Percentiles rank a stretch among this genome's conserved stretches.
phyloP scores from a whole-genome alignment of 2,888 invertebrate genomes.

The Podabrus alpinus region DNA sequence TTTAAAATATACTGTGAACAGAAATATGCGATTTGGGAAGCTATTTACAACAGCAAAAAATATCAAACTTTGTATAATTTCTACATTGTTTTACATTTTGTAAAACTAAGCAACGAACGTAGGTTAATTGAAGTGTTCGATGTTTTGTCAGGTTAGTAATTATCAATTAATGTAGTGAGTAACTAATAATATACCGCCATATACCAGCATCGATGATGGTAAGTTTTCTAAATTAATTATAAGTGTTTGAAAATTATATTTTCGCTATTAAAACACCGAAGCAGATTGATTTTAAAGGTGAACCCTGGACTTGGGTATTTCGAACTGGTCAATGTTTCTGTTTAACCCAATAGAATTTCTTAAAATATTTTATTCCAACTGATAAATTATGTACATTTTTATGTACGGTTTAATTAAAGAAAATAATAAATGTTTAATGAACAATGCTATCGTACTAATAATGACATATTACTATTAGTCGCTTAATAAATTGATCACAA shows the following conservation, averaged over 20 bases:
- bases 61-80: conserved; percentile 18
- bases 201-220: not conserved
- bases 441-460: not conserved
- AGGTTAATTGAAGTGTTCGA: not conserved
- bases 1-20: conserved; percentile 50
- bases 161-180: not conserved
- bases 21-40: conserved; percentile 44
- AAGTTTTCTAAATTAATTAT: not conserved
- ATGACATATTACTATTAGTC: not conserved
- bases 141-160: not conserved
- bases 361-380: not conserved
- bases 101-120: not conserved
- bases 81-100: not conserved
- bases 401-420: not conserved
- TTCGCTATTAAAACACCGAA: not conserved
- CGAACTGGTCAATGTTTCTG: no score
- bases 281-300: not conserved
- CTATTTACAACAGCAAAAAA: conserved; percentile 24
- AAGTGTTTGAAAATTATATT: not conserved
- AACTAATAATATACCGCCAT: not conserved
- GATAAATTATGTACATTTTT: not conserved
- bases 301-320: no score
- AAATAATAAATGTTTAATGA: not conserved
- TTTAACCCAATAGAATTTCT: no score
- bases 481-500: not conserved